Conservation (phyloP, 1,140 invertebrate species). For the Micrasema longulum region DNA sequence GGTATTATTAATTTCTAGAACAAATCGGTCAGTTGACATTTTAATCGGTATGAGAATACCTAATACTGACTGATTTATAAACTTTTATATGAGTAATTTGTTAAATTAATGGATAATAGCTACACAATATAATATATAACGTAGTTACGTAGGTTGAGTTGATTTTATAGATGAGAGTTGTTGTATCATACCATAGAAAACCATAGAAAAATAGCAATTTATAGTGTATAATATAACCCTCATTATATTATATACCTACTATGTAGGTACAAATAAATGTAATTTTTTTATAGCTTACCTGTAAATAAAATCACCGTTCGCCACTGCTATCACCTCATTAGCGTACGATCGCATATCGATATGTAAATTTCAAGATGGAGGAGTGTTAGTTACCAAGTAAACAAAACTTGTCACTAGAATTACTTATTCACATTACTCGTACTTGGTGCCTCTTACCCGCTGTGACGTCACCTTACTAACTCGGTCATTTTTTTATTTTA, state of each 20-base stretch:
- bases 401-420: background rate
- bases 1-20: background rate
- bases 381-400: background rate
- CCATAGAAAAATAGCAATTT: too few relatives aligned
- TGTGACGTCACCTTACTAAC: background rate
- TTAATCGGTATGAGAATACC: too few relatives aligned
- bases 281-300: too few relatives aligned
- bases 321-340: background rate
- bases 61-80: too few relatives aligned
- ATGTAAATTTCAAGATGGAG: conserved; percentile 4
- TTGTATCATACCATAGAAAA: background rate
- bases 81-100: too few relatives aligned
- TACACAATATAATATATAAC: background rate
- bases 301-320: too few relatives aligned
- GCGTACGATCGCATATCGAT: background rate
- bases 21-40: background rate
- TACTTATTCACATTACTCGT: background rate
- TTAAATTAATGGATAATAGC: too few relatives aligned
- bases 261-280: too few relatives aligned
- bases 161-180: too few relatives aligned
- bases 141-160: background rate
- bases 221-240: too few relatives aligned
- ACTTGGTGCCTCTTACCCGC: background rate
- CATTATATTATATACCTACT: too few relatives aligned
- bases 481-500: background rate